These are phyloP conservation scores for Merops nubicus DNA, from an alignment of 2,113 vertebrate species.

Conservation along the genomic window DNA sequence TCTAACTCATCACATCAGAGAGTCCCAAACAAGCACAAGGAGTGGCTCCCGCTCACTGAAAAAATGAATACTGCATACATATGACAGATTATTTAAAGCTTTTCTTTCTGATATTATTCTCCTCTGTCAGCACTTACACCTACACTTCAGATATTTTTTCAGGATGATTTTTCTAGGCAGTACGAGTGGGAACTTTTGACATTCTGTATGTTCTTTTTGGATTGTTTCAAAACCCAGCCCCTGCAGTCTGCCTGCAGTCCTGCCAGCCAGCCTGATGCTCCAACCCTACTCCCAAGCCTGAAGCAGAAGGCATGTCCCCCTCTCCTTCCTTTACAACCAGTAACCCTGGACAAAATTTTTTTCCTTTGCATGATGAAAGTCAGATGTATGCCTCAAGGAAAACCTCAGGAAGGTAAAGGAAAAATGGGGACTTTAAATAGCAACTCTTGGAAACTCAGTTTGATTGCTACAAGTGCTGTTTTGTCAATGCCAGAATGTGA, in stretches of 20 bases:
- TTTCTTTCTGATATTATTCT: not conserved
- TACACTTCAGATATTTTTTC: no score
- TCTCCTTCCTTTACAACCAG: not conserved
- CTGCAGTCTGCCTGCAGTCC: not conserved
- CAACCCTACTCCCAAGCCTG: not conserved
- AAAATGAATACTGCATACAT: not conserved
- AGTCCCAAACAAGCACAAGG: not conserved
- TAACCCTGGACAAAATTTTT: not conserved
- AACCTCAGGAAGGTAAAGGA: not conserved
- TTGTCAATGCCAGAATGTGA: not conserved
- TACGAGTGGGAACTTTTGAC: not conserved
- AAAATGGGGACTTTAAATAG: not conserved
- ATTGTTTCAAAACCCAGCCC: not conserved
- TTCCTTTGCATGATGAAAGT: not conserved
- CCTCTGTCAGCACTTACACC: not conserved
- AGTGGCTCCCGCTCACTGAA: not conserved
- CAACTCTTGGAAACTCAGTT: not conserved
- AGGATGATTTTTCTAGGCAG: not conserved
- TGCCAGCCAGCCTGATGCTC: rapidly evolving
- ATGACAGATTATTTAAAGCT: not conserved
- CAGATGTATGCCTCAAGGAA: not conserved
- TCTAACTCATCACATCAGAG: not conserved
- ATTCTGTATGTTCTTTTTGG: not conserved
- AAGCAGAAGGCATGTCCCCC: not conserved
- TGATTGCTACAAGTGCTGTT: not conserved